These are phyloP conservation scores for Cordilura impudica DNA, from an alignment of 2,888 invertebrate species.

Conservation along the genomic window DNA sequence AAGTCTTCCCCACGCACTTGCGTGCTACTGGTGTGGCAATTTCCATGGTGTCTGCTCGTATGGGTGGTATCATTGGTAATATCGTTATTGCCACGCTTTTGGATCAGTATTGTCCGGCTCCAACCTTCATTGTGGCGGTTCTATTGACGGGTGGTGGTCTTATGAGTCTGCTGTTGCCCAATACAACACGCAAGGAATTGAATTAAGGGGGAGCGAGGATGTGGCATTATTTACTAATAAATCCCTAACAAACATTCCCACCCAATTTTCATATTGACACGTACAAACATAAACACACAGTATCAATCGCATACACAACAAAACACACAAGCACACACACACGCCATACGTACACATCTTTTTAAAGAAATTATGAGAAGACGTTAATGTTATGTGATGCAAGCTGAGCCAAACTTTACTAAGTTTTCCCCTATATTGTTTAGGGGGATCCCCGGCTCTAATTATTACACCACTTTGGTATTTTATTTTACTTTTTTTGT, in stretches of 20 bases:
- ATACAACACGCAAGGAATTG: slow-evolving; percentile 89
- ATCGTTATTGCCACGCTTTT: slow-evolving; percentile 92
- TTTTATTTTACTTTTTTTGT: slow-evolving; percentile 53
- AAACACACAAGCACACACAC: slow-evolving; percentile 16
- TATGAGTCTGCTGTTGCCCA: slow-evolving; percentile 91
- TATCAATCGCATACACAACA: slow-evolving; percentile 12
- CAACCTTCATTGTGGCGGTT: slow-evolving; percentile 92
- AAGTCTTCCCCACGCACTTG: slow-evolving; percentile 94
- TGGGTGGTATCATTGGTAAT: slow-evolving; percentile 87
- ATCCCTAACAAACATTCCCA: slow-evolving; percentile 7
- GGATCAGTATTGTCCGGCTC: slow-evolving; percentile 93
- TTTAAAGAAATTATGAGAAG: neutral
- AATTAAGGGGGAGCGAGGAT: slow-evolving; percentile 69
- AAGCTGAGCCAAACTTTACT: neutral
- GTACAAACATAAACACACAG: neutral
- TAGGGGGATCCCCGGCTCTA: slow-evolving; percentile 60
- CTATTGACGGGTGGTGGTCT: slow-evolving; percentile 92
- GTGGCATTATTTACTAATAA: too few species aligned
- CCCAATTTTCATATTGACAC: slow-evolving; percentile 28
- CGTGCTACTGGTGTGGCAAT: slow-evolving; percentile 94
- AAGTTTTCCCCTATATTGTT: slow-evolving; percentile 22
- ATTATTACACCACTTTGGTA: slow-evolving; percentile 50
- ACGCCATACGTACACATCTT: neutral
- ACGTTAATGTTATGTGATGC: neutral
- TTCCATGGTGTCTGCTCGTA: slow-evolving; percentile 92